A percentile compares a stretch with the other conserved stretches of the same genome.
Conservation (phyloP, 2,113 vertebrate genomes). For the Stegostoma tigrinum region DNA sequence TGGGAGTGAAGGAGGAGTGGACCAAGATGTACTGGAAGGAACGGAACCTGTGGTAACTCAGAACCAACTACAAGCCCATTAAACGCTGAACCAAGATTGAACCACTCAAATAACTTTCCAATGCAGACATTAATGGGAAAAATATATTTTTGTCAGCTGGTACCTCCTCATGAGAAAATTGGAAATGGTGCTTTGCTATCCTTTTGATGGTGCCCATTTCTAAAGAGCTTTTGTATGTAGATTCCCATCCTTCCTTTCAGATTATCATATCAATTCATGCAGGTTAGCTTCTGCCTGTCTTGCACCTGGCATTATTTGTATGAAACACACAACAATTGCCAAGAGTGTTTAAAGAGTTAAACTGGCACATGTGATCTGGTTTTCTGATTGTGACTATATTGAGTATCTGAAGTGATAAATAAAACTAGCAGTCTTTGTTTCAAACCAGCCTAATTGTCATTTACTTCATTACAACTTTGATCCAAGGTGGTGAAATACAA, state of each 20-base stretch:
- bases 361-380: neutral
- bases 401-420: neutral
- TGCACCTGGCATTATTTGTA: neutral
- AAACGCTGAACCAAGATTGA: neutral
- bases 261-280: neutral
- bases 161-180: neutral
- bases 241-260: neutral
- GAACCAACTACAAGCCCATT: neutral
- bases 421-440: neutral
- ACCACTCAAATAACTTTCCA: neutral
- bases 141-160: neutral
- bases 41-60: neutral
- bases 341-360: neutral
- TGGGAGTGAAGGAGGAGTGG: no score
- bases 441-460: neutral
- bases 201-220: neutral
- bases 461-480: neutral
- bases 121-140: neutral
- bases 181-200: neutral
- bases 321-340: neutral
- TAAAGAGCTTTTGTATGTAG: neutral
- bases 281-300: neutral
- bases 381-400: neutral
- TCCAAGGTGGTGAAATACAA: neutral
- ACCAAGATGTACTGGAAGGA: no score